A percentile compares a stretch with the other conserved stretches of the same genome.
Evolutionary conservation across 2,113 vertebrate species (phyloP).

Genomic region (Centrocercus urophasianus): DNA sequence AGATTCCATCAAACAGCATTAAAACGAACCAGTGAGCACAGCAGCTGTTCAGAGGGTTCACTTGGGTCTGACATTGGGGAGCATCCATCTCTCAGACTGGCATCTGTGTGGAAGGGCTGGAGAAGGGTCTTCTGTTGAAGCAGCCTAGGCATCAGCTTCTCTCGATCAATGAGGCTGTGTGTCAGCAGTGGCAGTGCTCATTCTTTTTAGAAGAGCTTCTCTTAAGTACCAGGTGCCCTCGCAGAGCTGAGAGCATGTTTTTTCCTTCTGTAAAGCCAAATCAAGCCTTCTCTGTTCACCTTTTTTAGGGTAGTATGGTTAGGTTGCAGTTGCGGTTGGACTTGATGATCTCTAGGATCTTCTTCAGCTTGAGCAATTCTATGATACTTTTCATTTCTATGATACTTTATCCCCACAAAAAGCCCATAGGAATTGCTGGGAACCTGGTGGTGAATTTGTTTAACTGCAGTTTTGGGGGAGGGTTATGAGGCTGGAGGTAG

Average conservation of each 20-base stretch:
- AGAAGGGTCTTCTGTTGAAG: background rate
- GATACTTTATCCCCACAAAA: background rate
- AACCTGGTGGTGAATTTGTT: background rate
- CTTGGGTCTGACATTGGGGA: background rate
- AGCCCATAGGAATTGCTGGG: background rate
- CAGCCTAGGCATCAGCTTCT: background rate
- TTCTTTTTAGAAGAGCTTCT: background rate
- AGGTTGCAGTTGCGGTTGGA: no score
- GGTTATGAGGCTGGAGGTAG: background rate
- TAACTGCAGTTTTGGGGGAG: background rate
- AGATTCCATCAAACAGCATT: background rate
- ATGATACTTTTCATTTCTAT: no score
- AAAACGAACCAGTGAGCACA: background rate
- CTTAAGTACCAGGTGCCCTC: background rate
- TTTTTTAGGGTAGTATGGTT: background rate
- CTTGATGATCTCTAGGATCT: no score
- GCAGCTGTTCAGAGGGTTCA: accelerated
- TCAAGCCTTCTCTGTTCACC: background rate
- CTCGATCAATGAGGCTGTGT: background rate
- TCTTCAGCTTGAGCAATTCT: no score
- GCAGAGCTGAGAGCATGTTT: background rate
- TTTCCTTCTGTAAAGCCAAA: background rate
- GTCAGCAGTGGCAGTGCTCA: background rate
- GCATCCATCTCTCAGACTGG: background rate
- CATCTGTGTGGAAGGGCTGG: background rate